A percentile compares a stretch with the other conserved stretches of the same genome.
Conservation (phyloP, 2,113 vertebrate genomes). For the Chunga burmeisteri region DNA sequence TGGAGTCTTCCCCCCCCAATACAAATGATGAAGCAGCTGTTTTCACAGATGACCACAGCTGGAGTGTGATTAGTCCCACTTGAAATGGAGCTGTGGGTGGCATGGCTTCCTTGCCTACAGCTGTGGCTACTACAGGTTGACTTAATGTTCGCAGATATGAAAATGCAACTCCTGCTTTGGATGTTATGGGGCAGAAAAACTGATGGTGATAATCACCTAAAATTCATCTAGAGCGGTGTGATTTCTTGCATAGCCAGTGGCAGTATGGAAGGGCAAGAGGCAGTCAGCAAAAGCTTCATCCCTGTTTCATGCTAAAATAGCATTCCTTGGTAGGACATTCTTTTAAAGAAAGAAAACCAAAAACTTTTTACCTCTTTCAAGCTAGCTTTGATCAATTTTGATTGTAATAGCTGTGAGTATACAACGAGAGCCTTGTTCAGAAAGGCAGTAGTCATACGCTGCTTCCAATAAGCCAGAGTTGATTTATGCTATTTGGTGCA, state of each 20-base stretch:
- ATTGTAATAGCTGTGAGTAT: not conserved
- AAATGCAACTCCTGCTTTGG: not conserved
- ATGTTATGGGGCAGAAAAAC: not conserved
- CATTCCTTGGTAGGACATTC: not conserved
- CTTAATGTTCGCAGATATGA: not conserved
- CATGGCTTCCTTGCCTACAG: not conserved
- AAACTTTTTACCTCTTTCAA: not conserved
- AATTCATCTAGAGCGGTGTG: not conserved
- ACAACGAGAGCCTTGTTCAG: not conserved
- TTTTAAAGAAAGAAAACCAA: too few species aligned
- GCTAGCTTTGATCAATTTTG: not conserved
- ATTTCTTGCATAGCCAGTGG: not conserved
- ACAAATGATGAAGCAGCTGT: not conserved
- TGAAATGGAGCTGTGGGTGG: not conserved
- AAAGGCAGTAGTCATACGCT: not conserved
- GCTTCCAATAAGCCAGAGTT: not conserved
- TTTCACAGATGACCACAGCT: rapidly evolving
- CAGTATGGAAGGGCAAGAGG: not conserved
- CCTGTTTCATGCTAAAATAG: not conserved
- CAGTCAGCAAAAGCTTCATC: not conserved
- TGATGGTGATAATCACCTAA: not conserved
- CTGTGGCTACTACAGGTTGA: not conserved
- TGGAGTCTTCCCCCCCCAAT: too few species aligned
- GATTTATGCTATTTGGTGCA: not conserved
- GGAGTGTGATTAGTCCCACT: not conserved